These are phyloP conservation scores for Aphelenchoides fujianensis DNA, from an alignment of 1,140 invertebrate genomes.

Conservation along the genomic window DNA sequence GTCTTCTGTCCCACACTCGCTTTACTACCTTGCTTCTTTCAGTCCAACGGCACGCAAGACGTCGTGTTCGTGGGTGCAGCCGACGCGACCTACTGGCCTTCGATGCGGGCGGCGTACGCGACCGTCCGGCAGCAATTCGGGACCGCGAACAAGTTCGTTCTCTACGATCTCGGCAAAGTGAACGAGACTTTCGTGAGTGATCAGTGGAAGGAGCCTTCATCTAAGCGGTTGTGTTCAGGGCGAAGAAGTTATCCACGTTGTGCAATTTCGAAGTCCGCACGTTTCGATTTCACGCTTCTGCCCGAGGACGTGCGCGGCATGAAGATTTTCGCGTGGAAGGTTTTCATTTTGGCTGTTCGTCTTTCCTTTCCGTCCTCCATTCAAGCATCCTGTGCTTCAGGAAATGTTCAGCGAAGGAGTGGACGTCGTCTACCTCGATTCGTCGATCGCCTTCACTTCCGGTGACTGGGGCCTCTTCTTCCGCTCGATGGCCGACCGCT, in stretches of 20 bases:
- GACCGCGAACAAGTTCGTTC: not conserved
- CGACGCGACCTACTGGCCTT: not conserved
- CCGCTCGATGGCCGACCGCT: not conserved
- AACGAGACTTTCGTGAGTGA: not conserved
- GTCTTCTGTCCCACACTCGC: not conserved
- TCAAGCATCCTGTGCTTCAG: conserved; percentile 9
- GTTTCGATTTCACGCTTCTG: conserved; percentile 1
- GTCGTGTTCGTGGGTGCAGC: not conserved
- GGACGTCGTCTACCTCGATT: conserved; percentile 17
- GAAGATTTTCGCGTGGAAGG: conserved; percentile 15
- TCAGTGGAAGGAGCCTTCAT: too few relatives aligned
- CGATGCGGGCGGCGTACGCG: not conserved
- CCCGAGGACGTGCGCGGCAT: not conserved
- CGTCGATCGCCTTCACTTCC: not conserved
- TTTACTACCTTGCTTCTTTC: not conserved
- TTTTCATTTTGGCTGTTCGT: conserved; percentile 25
- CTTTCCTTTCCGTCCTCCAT: too few relatives aligned
- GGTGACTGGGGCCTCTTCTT: conserved; percentile 7
- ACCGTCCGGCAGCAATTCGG: conserved; percentile 13
- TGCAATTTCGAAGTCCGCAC: conserved; percentile 16
- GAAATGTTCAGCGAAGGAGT: conserved; percentile 3
- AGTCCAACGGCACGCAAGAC: conserved; percentile 5
- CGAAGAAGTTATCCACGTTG: not conserved
- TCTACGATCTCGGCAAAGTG: conserved; percentile 16
- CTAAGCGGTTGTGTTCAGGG: not conserved